Evolutionary conservation across 2,113 vertebrate genomes (phyloP).

Genomic region (Tiliqua scincoides): DNA sequence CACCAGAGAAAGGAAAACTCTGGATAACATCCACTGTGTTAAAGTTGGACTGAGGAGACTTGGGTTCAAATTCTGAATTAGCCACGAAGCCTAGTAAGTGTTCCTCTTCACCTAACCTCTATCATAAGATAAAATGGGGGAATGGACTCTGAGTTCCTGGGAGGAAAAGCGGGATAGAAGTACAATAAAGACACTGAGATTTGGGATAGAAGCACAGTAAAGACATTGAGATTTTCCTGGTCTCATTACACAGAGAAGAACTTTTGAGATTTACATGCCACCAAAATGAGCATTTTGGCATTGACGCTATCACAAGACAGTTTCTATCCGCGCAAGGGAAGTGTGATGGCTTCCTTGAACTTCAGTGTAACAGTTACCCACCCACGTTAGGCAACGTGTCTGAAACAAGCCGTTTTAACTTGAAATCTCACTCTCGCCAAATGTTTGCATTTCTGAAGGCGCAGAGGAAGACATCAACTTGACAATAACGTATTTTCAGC

Average conservation of each 20-base stretch:
- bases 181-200: background rate
- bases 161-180: background rate
- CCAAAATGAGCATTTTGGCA: conserved; percentile 73
- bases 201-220: conserved; percentile 7
- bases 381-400: conserved; percentile 62
- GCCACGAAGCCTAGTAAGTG: background rate
- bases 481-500: conserved; percentile 66
- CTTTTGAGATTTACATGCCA: conserved; percentile 34
- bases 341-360: conserved; percentile 71
- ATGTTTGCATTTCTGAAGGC: conserved; percentile 52
- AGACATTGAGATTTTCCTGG: conserved; percentile 38
- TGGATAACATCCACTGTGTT: background rate
- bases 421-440: conserved; percentile 66
- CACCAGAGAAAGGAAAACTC: too few relatives aligned
- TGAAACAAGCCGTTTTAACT: conserved; percentile 58
- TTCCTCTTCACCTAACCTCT: background rate
- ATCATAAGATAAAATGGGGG: background rate
- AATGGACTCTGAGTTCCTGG: background rate
- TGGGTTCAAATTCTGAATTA: background rate
- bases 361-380: conserved; percentile 67
- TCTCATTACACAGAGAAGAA: conserved; percentile 36
- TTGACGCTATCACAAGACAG: conserved; percentile 65
- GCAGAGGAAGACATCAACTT: conserved; percentile 68
- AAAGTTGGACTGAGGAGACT: too few relatives aligned
- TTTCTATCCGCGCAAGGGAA: conserved; percentile 61